A percentile compares a stretch with the other conserved stretches of the same genome.
Evolutionary conservation across 2,888 invertebrate genomes (phyloP).

Genomic region (Caenorhabditis drosophilae): DNA sequence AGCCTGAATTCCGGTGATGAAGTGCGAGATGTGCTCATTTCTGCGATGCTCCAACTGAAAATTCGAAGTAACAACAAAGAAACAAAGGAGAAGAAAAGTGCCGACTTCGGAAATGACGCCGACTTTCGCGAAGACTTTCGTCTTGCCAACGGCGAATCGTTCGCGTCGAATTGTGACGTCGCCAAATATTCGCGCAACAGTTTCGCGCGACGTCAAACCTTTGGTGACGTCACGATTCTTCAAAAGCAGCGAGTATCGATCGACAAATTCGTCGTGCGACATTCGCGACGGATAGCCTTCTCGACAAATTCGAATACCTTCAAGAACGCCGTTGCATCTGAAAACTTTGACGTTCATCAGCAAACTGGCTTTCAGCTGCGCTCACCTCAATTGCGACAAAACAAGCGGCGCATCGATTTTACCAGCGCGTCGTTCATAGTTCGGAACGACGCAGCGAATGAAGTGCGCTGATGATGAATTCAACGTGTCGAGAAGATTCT

Average conservation of each 20-base stretch:
- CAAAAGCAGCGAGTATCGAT: slow-evolving; percentile 78
- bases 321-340: slow-evolving; percentile 99
- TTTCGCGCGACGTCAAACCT: slow-evolving; percentile 20
- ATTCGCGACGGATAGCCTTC: slow-evolving; percentile 99
- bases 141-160: slow-evolving; percentile 59
- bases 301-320: slow-evolving; percentile 99
- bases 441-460: slow-evolving; percentile 70
- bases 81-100: too few relatives aligned
- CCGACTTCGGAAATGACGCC: slow-evolving; percentile 66
- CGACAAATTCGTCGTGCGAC: slow-evolving; percentile 98
- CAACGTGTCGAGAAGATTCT: slow-evolving; percentile 62
- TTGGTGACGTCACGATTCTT: slow-evolving; percentile 13
- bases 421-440: slow-evolving; percentile 63
- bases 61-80: too few relatives aligned
- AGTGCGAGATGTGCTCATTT: slow-evolving; percentile 31
- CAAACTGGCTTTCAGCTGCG: not conserved
- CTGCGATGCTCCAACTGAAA: slow-evolving; percentile 41
- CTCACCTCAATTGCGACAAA: slow-evolving; percentile 60
- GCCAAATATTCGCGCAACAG: slow-evolving; percentile 26
- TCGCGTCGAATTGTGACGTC: slow-evolving; percentile 37
- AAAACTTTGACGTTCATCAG: not conserved
- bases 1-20: slow-evolving; percentile 58
- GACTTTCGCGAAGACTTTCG: slow-evolving; percentile 62
- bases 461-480: slow-evolving; percentile 66
- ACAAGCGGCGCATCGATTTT: slow-evolving; percentile 59